phyloP scores from a whole-genome alignment of 2,888 invertebrate genomes.

The Hipparchia semele region DNA sequence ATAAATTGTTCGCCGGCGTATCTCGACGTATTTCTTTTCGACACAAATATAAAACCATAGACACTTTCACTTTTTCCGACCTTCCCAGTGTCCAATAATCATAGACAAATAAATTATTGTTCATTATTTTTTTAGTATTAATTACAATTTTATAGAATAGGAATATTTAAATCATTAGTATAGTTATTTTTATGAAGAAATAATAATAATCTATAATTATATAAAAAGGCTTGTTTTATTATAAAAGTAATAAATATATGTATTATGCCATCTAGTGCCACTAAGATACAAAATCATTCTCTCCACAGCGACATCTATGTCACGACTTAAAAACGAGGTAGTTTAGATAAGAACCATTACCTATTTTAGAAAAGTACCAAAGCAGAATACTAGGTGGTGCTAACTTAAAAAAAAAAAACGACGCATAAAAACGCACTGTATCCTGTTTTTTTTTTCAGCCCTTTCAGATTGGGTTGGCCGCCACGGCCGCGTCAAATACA shows the following conservation, averaged over 20 bases:
- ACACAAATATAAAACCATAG: constrained; percentile 77
- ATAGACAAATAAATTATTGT: constrained; percentile 31
- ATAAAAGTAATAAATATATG: background rate
- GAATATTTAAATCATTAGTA: background rate
- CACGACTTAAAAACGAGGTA: background rate
- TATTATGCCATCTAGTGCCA: background rate
- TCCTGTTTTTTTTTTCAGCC: no score
- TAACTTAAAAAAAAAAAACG: background rate
- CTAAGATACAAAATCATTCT: background rate
- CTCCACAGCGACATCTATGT: background rate
- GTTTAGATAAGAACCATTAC: background rate
- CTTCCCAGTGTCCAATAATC: constrained; percentile 19
- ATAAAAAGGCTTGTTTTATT: no score
- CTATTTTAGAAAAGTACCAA: background rate
- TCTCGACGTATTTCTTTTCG: constrained; percentile 71
- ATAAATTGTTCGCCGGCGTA: constrained; percentile 78
- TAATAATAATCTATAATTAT: background rate
- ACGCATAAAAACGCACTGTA: no score
- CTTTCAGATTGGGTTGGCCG: no score
- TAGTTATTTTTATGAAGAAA: background rate
- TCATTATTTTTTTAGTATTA: background rate
- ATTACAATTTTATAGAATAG: no score
- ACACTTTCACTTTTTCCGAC: constrained; percentile 35
- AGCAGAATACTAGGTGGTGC: background rate
- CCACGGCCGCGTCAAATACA: no score